Conservation (phyloP, 2,113 vertebrate species). For the Haemorhous mexicanus region DNA sequence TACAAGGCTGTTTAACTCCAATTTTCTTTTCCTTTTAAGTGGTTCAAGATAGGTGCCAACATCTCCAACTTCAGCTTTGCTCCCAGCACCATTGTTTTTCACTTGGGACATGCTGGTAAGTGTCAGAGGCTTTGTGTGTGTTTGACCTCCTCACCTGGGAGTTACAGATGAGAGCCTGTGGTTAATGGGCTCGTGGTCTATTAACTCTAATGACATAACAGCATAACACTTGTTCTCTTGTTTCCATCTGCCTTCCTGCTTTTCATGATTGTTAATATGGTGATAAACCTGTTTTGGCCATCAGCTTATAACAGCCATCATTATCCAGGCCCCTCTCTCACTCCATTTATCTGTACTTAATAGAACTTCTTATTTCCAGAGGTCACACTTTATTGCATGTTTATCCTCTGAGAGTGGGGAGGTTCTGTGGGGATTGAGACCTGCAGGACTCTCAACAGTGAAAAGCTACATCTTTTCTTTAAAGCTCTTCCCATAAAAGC, state of each 20-base stretch:
- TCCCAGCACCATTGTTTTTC: constrained; percentile 95
- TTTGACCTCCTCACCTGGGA: constrained; percentile 69
- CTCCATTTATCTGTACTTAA: constrained; percentile 64
- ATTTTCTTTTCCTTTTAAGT: constrained; percentile 73
- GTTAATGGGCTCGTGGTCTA: constrained; percentile 68
- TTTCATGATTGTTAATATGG: constrained; percentile 67
- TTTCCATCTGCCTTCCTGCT: constrained; percentile 69
- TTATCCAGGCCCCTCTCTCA: constrained; percentile 57
- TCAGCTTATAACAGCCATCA: constrained; percentile 65
- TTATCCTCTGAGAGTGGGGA: constrained; percentile 17
- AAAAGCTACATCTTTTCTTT: neutral
- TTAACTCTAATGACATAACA: constrained; percentile 82
- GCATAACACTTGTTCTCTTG: constrained; percentile 67
- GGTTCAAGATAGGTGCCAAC: constrained; percentile 97
- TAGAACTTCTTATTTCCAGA: constrained; percentile 62
- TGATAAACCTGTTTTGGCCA: constrained; percentile 69
- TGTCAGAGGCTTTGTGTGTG: constrained; percentile 53
- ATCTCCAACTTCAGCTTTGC: constrained; percentile 95
- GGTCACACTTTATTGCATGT: constrained; percentile 55
- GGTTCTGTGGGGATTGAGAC: constrained; percentile 21
- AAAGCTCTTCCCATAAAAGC: neutral
- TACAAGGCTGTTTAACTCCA: neutral
- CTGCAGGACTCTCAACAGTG: neutral
- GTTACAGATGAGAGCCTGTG: constrained; percentile 37
- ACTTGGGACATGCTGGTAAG: constrained; percentile 94